phyloP scores from a whole-genome alignment of 2,797 vertebrate species.

The Otolemur crassicaudatus region DNA sequence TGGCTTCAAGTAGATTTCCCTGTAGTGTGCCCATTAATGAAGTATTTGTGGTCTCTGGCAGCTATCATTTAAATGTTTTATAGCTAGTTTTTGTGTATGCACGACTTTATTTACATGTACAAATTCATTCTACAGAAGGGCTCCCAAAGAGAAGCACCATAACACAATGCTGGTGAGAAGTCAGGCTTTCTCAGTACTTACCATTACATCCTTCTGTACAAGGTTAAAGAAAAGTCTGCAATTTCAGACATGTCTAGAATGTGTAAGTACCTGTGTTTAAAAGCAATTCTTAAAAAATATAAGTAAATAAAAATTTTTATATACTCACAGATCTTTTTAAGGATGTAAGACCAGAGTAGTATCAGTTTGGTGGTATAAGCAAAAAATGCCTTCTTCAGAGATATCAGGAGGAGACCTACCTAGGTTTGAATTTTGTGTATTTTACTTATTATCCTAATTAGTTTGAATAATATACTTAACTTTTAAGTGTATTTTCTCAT shows the following conservation, averaged over 20 bases:
- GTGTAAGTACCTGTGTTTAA: neutral
- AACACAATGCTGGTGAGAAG: neutral
- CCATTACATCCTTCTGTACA: neutral
- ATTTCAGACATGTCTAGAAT: neutral
- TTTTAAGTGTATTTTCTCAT: neutral
- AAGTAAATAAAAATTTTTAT: neutral
- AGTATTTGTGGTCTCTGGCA: constrained; percentile 18
- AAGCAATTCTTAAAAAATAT: neutral
- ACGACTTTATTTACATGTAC: constrained; percentile 20
- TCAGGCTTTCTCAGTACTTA: neutral
- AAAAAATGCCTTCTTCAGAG: neutral
- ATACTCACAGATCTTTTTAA: neutral
- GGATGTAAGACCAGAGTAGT: neutral
- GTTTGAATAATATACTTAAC: neutral
- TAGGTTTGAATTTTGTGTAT: neutral
- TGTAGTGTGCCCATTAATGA: neutral
- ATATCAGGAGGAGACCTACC: neutral
- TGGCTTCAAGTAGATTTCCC: constrained; percentile 33
- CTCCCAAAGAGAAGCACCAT: neutral
- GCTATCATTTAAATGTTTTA: constrained; percentile 54
- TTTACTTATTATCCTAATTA: neutral
- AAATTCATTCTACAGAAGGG: neutral
- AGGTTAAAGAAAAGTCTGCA: constrained; percentile 5
- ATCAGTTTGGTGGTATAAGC: neutral
- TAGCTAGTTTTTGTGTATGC: constrained; percentile 10